Evolutionary conservation across 2,888 invertebrate species (phyloP).

Genomic region (Phyto melanocephala): DNA sequence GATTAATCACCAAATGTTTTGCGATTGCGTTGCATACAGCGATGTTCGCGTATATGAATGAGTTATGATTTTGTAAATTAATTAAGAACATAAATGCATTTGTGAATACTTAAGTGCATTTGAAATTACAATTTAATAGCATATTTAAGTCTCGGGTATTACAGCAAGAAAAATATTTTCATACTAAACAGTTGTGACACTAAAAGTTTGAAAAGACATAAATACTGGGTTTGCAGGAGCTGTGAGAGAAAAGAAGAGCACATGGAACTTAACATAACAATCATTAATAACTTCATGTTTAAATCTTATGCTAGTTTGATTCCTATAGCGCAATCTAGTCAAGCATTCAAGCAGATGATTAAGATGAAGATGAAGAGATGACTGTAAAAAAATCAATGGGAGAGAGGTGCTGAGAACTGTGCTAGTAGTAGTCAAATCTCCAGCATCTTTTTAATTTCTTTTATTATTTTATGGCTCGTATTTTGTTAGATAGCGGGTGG

Average conservation of each 20-base stretch:
- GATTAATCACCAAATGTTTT: not conserved
- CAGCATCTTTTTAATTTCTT: not conserved
- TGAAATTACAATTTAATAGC: not conserved
- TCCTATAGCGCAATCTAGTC: not conserved
- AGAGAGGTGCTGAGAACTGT: no score
- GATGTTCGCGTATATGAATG: not conserved
- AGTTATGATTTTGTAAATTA: not conserved
- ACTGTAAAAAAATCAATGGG: not conserved
- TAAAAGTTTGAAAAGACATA: not conserved
- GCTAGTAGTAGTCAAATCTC: not conserved
- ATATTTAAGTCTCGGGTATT: not conserved
- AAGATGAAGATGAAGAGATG: not conserved
- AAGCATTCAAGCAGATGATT: not conserved
- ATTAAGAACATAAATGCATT: not conserved
- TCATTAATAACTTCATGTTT: slow-evolving; percentile 22
- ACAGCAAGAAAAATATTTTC: not conserved
- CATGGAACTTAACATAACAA: not conserved
- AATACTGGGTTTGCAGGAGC: not conserved
- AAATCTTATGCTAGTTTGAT: not conserved
- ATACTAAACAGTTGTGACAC: slow-evolving; percentile 6
- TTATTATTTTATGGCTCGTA: not conserved
- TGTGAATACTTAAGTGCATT: not conserved
- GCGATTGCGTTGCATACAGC: not conserved
- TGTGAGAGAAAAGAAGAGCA: not conserved
- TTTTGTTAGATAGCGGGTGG: not conserved